A percentile compares a stretch with the other conserved stretches of the same genome.
These are phyloP conservation scores for Artemia sinica DNA, from an alignment of 2,888 invertebrate species.

Conservation along the genomic window DNA sequence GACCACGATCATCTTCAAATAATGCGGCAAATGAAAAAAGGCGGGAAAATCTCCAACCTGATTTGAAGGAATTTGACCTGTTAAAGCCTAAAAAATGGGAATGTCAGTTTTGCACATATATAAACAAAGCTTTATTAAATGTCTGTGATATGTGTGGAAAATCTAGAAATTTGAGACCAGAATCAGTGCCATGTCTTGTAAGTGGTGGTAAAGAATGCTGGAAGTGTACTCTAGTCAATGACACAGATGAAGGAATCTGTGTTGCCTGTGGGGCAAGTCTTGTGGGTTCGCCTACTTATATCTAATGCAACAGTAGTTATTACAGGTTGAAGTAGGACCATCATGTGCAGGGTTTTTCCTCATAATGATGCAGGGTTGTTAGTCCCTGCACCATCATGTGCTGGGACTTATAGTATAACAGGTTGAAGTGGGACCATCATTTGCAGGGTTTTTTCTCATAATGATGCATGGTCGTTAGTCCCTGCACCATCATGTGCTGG, in stretches of 20 bases:
- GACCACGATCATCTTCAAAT: conserved; percentile 11
- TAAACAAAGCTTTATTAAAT: conserved; percentile 39
- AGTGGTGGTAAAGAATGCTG: conserved; percentile 58
- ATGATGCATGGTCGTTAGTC: too few relatives aligned
- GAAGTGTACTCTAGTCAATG: conserved; percentile 55
- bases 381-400: too few relatives aligned
- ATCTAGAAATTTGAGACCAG: conserved; percentile 40
- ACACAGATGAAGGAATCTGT: conserved; percentile 44
- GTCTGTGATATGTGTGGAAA: conserved; percentile 62
- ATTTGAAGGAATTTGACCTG: conserved; percentile 7
- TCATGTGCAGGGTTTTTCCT: too few relatives aligned
- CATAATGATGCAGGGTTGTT: too few relatives aligned
- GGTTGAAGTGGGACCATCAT: too few relatives aligned
- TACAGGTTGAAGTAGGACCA: too few relatives aligned
- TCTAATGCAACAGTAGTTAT: conserved; percentile 31
- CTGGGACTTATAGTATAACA: too few relatives aligned
- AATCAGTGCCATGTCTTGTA: conserved; percentile 37
- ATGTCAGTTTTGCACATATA: conserved; percentile 51
- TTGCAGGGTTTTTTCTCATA: too few relatives aligned
- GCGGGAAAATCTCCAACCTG: conserved; percentile 15
- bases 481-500: too few relatives aligned
- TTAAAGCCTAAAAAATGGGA: conserved; percentile 40
- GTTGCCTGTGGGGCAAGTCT: conserved; percentile 50
- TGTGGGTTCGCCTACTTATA: conserved; percentile 57
- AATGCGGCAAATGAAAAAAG: conserved; percentile 17